These are phyloP conservation scores for Toxostoma redivivum DNA, from an alignment of 2,113 vertebrate genomes.

Conservation along the genomic window DNA sequence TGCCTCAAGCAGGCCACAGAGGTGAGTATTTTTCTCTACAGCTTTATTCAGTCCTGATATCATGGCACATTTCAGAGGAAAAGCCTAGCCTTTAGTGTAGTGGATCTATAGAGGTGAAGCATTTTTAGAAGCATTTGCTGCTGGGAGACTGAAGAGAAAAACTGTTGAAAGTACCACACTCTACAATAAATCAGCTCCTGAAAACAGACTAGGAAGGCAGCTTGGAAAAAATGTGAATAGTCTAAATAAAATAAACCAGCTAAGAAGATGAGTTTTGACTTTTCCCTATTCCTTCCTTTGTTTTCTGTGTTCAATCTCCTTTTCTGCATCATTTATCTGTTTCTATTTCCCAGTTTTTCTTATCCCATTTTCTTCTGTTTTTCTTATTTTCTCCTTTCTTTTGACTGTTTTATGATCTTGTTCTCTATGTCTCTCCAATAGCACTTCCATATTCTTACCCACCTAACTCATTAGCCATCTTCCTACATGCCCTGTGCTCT, in stretches of 20 bases:
- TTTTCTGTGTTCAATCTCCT: not conserved
- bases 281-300: not conserved
- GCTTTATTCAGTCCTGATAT: not conserved
- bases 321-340: not conserved
- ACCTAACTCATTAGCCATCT: not conserved
- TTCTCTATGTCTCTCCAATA: not conserved
- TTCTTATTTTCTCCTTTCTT: not conserved
- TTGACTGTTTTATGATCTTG: not conserved
- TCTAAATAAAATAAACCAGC: not conserved
- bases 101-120: not conserved
- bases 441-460: not conserved
- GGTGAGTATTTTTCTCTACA: not conserved
- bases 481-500: not conserved
- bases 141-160: not conserved
- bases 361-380: not conserved
- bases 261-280: not conserved
- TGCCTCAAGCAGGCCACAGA: not conserved
- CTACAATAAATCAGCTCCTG: not conserved
- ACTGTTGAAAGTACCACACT: not conserved
- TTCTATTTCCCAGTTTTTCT: not conserved
- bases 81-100: not conserved
- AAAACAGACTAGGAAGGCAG: not conserved
- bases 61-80: not conserved
- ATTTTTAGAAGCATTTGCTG: not conserved
- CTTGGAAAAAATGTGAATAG: not conserved